Percentiles rank a stretch among this genome's conserved stretches.
Evolutionary conservation across 2,113 vertebrate species (phyloP).

Genomic region (Neopipo cinnamomea): DNA sequence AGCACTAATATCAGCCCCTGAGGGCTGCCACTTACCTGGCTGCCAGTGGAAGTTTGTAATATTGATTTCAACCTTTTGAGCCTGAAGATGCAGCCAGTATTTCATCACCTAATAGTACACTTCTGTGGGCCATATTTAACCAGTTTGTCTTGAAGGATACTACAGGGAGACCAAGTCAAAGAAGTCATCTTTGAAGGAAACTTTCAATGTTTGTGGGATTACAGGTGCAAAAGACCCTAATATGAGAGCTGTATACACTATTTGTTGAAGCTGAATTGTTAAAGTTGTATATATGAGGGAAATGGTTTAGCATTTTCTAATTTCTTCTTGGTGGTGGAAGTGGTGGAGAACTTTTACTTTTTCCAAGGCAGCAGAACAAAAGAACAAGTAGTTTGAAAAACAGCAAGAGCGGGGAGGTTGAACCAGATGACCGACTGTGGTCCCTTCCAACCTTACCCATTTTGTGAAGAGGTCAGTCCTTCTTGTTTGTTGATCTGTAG

Average conservation of each 20-base stretch:
- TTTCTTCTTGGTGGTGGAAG: not conserved
- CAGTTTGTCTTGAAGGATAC: not conserved
- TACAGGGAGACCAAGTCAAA: not conserved
- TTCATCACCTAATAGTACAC: not conserved
- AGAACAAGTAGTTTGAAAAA: not conserved
- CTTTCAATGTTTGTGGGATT: not conserved
- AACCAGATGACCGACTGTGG: not conserved
- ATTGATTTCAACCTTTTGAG: not conserved
- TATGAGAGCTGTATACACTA: not conserved
- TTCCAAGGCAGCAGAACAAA: not conserved
- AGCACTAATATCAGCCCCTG: not conserved
- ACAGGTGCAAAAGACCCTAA: not conserved
- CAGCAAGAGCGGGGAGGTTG: not conserved
- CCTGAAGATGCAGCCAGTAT: not conserved
- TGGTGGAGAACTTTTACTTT: not conserved
- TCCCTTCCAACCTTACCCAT: not conserved
- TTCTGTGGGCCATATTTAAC: not conserved
- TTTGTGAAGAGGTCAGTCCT: not conserved
- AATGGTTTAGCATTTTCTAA: not conserved
- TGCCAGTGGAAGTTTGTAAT: not conserved
- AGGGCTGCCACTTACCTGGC: not conserved
- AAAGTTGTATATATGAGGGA: not conserved
- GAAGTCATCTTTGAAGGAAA: not conserved
- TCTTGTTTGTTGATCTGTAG: not conserved
- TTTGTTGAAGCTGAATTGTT: not conserved